Evolutionary conservation across 2,113 vertebrate genomes (phyloP), one percentile per base, ranked within the genome.

Genomic region (Cervus canadensis): DNA sequence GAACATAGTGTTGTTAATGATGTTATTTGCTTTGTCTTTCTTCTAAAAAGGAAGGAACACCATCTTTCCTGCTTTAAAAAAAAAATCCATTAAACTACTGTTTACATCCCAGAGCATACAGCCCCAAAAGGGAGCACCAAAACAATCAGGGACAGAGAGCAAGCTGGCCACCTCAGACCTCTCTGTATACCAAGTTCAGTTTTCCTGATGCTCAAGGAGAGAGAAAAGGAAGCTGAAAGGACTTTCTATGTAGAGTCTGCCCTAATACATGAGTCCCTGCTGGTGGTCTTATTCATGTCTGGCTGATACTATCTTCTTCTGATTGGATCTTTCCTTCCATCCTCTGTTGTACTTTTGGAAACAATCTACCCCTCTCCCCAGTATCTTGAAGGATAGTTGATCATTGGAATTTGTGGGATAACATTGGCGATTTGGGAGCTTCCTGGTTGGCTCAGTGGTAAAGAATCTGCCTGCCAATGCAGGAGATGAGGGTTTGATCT

Each of bases 21-120:
- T 74, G 10, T 30, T 81, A n/a, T 85, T 90, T 60, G 19, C 43
- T 95, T 89, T 87, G 16, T 33, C 92, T 81, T 82, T 76, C 25
- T 76, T 94, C 87, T 56, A 28, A 90, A 95, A 97, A 87, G 40
- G 25, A 87, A 91, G 33, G 28, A 79, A 81, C 16, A 2, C 26
- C 16, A 81, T 83, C 50, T 64, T 33, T 45, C 45, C 43, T 50
- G 33, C 1, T 26, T 33, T 13, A 14, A 21, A 23, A 26, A 21
- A 33, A 33, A 71, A 8, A 23, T 8, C 12, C 12, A 43, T 64
- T 76, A 91, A 91, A 52, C 56, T 33, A 48, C 50, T 45, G 8
- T 60, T 93, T 85, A 92, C 23, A 95, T 54, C 21, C 71, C 12
- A 4, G 86, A 50, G n/a, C 36, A 40, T 52, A 64, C 4, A 76